These are phyloP conservation scores for Sarcophaga caerulescens DNA, from an alignment of 2,888 invertebrate genomes.

Conservation along the genomic window DNA sequence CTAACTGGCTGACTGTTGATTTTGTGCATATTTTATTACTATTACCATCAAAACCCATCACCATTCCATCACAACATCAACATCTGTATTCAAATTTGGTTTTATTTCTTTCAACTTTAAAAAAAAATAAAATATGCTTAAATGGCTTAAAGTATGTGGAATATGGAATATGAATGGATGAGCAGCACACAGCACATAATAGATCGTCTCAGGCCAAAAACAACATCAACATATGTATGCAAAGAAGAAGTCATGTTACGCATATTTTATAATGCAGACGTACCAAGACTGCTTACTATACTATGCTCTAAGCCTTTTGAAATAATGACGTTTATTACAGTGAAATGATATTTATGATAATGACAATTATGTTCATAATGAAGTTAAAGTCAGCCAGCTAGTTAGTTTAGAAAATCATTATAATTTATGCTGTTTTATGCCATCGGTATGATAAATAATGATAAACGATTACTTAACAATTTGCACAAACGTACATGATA, in stretches of 20 bases:
- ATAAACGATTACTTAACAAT: conserved; percentile 65
- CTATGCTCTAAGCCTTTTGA: no score
- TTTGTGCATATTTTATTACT: conserved; percentile 30
- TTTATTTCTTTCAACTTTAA: background rate
- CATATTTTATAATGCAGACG: conserved; percentile 54
- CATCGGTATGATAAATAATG: conserved; percentile 45
- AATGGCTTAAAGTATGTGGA: no score
- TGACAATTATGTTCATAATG: conserved; percentile 17
- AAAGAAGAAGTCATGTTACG: conserved; percentile 61
- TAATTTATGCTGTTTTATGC: conserved; percentile 56
- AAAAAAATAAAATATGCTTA: no score
- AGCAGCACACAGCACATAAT: conserved; percentile 14
- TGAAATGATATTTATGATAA: conserved; percentile 30
- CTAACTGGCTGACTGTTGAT: conserved; percentile 39
- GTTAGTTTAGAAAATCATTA: conserved; percentile 5
- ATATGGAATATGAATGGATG: background rate
- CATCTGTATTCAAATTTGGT: no score
- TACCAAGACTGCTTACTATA: background rate
- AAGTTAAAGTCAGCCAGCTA: conserved; percentile 19
- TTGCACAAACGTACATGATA: conserved; percentile 67
- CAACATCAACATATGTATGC: conserved; percentile 15
- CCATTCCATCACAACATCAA: conserved; percentile 4
- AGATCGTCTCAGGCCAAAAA: conserved; percentile 39
- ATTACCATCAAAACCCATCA: conserved; percentile 5
- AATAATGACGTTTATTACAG: conserved; percentile 42